phyloP scores from a whole-genome alignment of 2,888 invertebrate species.

The Monopis laevigella region DNA sequence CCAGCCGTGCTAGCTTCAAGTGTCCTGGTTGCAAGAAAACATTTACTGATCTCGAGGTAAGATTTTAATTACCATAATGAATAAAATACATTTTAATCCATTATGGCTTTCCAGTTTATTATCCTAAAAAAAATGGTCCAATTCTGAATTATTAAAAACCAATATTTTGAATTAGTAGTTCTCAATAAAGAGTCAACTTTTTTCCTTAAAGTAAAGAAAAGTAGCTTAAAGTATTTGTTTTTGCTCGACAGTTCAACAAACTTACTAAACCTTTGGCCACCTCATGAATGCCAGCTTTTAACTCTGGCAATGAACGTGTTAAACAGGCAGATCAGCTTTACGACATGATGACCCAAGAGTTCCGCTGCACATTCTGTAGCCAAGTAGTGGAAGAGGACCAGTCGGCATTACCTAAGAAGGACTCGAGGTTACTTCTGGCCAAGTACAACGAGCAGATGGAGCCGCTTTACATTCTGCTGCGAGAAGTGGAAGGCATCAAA shows the following conservation, averaged over 20 bases:
- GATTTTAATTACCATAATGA: slow-evolving; percentile 18
- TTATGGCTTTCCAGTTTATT: too few species aligned
- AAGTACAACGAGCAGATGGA: slow-evolving; percentile 95
- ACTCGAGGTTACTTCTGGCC: slow-evolving; percentile 88
- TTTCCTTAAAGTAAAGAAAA: too few species aligned
- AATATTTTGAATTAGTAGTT: too few species aligned
- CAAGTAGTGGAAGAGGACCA: slow-evolving; percentile 94
- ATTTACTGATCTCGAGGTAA: slow-evolving; percentile 92
- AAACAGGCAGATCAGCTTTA: slow-evolving; percentile 87
- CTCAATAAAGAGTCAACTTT: too few species aligned
- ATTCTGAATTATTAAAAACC: too few species aligned
- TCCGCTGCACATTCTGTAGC: slow-evolving; percentile 90
- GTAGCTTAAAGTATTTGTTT: too few species aligned
- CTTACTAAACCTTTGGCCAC: too few species aligned
- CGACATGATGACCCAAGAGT: slow-evolving; percentile 85
- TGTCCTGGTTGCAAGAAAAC: slow-evolving; percentile 92
- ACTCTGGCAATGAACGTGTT: too few species aligned
- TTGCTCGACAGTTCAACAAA: too few species aligned
- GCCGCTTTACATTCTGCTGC: slow-evolving; percentile 87
- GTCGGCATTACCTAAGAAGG: slow-evolving; percentile 91
- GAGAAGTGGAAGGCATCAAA: slow-evolving; percentile 93
- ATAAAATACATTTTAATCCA: too few species aligned
- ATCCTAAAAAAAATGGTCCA: too few species aligned
- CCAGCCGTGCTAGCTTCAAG: slow-evolving; percentile 94
- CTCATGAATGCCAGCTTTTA: too few species aligned